phyloP scores from a whole-genome alignment of 2,113 vertebrate species.

The Balaeniceps rex region DNA sequence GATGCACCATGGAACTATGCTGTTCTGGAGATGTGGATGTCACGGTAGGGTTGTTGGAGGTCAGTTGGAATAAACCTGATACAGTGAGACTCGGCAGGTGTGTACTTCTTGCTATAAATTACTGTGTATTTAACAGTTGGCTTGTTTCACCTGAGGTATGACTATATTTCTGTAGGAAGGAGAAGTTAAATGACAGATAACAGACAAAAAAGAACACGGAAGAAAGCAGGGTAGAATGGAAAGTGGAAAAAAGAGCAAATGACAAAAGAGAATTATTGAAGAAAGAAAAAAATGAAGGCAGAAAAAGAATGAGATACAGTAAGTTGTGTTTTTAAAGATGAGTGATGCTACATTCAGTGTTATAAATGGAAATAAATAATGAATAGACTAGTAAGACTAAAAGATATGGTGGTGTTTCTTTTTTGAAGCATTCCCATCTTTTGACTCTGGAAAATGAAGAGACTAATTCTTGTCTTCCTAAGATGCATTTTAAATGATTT shows the following conservation, averaged over 20 bases:
- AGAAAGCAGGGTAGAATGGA: neutral
- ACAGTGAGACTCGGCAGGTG: neutral
- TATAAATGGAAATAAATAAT: neutral
- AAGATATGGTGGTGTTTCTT: neutral
- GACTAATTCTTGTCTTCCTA: neutral
- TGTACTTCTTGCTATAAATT: neutral
- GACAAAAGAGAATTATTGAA: neutral
- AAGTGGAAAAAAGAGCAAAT: neutral
- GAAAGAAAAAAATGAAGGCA: neutral
- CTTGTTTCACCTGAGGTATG: neutral
- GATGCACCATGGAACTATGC: accelerated
- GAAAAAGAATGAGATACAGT: neutral
- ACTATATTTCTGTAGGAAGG: neutral
- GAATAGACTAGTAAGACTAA: neutral
- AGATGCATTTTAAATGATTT: neutral
- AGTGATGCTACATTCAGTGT: neutral
- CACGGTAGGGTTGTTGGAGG: neutral
- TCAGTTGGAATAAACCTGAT: neutral
- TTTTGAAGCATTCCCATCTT: neutral
- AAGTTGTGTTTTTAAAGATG: neutral
- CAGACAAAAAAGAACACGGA: neutral
- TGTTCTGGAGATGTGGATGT: neutral
- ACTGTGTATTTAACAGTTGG: neutral
- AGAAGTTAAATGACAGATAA: neutral
- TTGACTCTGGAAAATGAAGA: neutral